Conservation (phyloP, 2,888 invertebrate species). For the Aelia acuminata region DNA sequence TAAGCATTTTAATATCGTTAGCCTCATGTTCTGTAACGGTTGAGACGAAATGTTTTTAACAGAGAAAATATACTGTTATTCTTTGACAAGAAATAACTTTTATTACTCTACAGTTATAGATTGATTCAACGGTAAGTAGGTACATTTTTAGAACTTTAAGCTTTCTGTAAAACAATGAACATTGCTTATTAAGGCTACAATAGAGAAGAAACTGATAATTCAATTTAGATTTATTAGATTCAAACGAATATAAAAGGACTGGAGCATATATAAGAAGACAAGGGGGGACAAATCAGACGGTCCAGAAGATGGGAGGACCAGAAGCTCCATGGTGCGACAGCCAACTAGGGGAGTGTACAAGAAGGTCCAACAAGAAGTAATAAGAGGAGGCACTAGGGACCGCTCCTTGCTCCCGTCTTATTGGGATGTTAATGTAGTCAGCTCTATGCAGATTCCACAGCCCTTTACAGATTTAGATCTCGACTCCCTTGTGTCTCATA, state of each 20-base stretch:
- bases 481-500: slow-evolving; percentile 49
- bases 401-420: slow-evolving; percentile 44
- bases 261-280: neutral
- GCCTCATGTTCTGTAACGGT: too few relatives aligned
- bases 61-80: too few relatives aligned
- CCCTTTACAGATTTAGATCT: slow-evolving; percentile 50
- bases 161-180: too few relatives aligned
- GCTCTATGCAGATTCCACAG: slow-evolving; percentile 49
- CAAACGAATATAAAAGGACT: neutral
- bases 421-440: slow-evolving; percentile 57
- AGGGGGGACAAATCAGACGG: neutral
- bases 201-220: neutral
- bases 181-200: neutral
- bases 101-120: too few relatives aligned
- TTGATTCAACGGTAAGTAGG: too few relatives aligned
- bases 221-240: too few relatives aligned
- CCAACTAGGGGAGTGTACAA: slow-evolving; percentile 25
- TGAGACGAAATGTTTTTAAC: too few relatives aligned
- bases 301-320: neutral
- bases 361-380: slow-evolving; percentile 45
- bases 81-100: too few relatives aligned
- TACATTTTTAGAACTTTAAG: too few relatives aligned
- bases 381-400: slow-evolving; percentile 46
- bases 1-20: too few relatives aligned
- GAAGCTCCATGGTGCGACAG: neutral